Evolutionary conservation across 2,888 invertebrate species (phyloP).

Genomic region (Lithodes maja): DNA sequence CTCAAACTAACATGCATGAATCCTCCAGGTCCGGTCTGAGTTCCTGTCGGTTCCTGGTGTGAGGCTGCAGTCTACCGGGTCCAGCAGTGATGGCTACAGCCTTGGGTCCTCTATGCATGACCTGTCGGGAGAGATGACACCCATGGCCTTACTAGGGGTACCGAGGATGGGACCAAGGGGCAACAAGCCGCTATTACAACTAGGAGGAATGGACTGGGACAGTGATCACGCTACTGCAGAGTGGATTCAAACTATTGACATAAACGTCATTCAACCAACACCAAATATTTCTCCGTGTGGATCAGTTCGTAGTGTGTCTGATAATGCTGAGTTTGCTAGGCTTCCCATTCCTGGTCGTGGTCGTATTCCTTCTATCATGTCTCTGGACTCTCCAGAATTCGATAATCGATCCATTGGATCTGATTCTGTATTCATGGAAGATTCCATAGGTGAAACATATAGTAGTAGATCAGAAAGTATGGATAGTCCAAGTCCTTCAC

Average conservation of each 20-base stretch:
- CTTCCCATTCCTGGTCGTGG: constrained; percentile 65
- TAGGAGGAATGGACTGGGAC: constrained; percentile 71
- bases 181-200: constrained; percentile 73
- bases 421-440: constrained; percentile 88
- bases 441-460: constrained; percentile 73
- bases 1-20: too few species aligned
- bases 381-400: constrained; percentile 79
- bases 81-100: constrained; percentile 65
- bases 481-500: constrained; percentile 41
- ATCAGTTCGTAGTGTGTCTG: constrained; percentile 71
- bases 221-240: constrained; percentile 76
- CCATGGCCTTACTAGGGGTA: constrained; percentile 60
- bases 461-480: constrained; percentile 58
- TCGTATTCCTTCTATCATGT: constrained; percentile 33
- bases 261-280: constrained; percentile 83
- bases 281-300: constrained; percentile 89
- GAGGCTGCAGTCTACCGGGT: constrained; percentile 60
- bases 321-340: constrained; percentile 85
- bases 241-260: constrained; percentile 81
- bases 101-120: constrained; percentile 61
- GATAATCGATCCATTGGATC: constrained; percentile 81
- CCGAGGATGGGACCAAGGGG: constrained; percentile 53
- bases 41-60: constrained; percentile 68
- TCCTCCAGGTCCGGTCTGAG: constrained; percentile 61
- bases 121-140: constrained; percentile 75